phyloP scores from a whole-genome alignment of 2,113 vertebrate genomes.

The Mesitornis unicolor region DNA sequence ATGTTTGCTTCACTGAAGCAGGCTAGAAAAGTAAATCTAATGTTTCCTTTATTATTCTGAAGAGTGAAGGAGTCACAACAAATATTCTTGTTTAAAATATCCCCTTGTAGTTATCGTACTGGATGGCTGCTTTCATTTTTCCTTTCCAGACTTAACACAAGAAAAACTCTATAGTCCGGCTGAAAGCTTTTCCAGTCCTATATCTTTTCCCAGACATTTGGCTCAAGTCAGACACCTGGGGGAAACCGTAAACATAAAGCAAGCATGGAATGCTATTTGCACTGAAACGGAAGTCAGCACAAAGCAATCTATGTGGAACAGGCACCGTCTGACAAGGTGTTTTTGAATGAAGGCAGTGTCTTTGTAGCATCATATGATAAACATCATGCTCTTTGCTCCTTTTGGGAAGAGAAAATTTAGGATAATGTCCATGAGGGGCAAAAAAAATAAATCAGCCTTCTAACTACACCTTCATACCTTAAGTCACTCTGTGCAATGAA shows the following conservation, averaged over 20 bases:
- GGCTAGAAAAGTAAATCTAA: not conserved
- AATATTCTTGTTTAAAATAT: not conserved
- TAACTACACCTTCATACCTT: not conserved
- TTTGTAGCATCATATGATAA: not conserved
- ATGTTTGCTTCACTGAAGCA: not conserved
- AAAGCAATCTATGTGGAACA: not conserved
- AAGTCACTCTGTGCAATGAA: not conserved
- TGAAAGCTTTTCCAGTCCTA: not conserved
- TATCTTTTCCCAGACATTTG: not conserved
- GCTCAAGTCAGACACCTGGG: not conserved
- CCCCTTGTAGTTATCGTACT: not conserved
- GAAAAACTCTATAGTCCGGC: not conserved
- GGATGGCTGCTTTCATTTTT: not conserved
- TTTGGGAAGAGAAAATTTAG: not conserved
- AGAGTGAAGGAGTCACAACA: not conserved
- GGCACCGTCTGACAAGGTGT: not conserved
- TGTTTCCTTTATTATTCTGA: not conserved
- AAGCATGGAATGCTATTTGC: not conserved
- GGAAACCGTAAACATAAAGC: fast-evolving
- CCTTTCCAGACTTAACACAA: not conserved
- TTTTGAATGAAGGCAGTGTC: not conserved
- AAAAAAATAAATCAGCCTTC: not conserved
- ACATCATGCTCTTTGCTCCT: not conserved
- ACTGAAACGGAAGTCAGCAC: not conserved
- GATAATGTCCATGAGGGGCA: fast-evolving